phyloP scores from a whole-genome alignment of 2,888 invertebrate species.

The Unio pictorum region DNA sequence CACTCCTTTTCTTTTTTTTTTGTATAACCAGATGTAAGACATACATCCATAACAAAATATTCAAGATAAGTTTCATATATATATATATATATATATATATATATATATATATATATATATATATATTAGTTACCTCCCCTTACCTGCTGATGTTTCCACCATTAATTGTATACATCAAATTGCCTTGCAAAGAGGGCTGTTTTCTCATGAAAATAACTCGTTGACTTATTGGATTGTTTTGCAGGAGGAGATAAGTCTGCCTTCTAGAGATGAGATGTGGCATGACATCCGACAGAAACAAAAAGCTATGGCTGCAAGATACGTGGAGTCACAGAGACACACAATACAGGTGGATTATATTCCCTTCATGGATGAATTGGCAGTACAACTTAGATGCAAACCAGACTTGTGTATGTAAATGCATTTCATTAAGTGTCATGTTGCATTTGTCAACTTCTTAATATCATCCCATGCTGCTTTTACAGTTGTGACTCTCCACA shows the following conservation, averaged over 20 bases:
- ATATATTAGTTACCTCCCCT: not conserved
- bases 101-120: not conserved
- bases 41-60: no score
- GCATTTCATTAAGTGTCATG: no score
- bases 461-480: no score
- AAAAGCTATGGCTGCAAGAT: conserved; percentile 52
- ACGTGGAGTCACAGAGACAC: conserved; percentile 62
- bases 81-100: no score
- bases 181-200: not conserved
- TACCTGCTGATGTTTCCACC: not conserved
- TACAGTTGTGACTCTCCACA: no score
- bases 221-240: not conserved
- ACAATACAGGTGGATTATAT: conserved; percentile 71
- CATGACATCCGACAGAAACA: conserved; percentile 62
- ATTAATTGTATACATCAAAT: not conserved
- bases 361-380: conserved; percentile 72
- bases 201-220: not conserved
- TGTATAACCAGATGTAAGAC: no score
- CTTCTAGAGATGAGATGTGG: conserved; percentile 64
- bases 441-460: no score
- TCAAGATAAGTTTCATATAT: not conserved
- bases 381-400: conserved; percentile 68
- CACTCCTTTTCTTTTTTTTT: no score
- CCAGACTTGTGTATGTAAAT: conserved; percentile 64
- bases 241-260: conserved; percentile 63